Conservation (phyloP, 1,140 invertebrate genomes). For the Plodia interpunctella region DNA sequence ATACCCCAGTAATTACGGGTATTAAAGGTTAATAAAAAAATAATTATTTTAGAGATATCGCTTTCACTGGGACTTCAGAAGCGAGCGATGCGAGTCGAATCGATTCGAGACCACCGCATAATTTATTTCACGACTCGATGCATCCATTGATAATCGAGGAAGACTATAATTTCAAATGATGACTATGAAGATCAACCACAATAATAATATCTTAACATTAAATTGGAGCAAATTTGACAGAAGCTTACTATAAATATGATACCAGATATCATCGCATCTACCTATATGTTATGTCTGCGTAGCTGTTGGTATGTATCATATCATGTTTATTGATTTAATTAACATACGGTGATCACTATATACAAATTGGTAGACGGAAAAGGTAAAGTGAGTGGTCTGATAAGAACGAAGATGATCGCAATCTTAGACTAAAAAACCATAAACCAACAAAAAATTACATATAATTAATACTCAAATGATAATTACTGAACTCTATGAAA, state of each 20-base stretch:
- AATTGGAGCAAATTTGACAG: neutral
- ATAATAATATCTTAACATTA: neutral
- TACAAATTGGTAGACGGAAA: too few species aligned
- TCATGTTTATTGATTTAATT: neutral
- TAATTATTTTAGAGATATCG: neutral
- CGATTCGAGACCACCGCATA: slow-evolving; percentile 19
- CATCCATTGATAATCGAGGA: slow-evolving; percentile 10
- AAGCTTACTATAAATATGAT: neutral
- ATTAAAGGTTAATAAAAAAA: neutral
- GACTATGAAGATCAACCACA: neutral
- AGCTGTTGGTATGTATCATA: neutral
- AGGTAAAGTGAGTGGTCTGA: too few species aligned
- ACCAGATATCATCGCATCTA: neutral
- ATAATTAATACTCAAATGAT: too few species aligned
- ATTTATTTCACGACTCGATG: slow-evolving; percentile 30
- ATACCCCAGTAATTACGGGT: too few species aligned
- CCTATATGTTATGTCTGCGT: neutral
- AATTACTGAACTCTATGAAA: too few species aligned
- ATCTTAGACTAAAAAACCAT: too few species aligned
- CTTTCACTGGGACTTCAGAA: slow-evolving; percentile 25
- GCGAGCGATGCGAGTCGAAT: slow-evolving; percentile 23
- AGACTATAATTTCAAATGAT: neutral
- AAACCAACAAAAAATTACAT: too few species aligned
- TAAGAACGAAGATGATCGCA: too few species aligned
- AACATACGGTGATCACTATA: too few species aligned